phyloP scores from a whole-genome alignment of 2,113 vertebrate species.

The Cyphomyrus discorhynchus region DNA sequence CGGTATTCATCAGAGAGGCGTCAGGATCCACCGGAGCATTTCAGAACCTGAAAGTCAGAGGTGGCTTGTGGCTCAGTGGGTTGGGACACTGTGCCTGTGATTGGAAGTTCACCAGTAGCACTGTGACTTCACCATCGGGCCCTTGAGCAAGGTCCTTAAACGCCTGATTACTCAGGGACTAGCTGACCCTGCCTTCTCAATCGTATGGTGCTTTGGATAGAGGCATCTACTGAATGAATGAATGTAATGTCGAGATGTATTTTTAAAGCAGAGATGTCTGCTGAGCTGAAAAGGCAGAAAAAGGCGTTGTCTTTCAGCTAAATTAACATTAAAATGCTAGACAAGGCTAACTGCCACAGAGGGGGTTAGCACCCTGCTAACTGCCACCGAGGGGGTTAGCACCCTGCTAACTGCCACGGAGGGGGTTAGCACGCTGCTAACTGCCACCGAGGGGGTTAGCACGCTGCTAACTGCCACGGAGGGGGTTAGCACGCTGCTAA shows the following conservation, averaged over 20 bases:
- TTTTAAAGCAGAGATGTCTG: neutral
- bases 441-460: too few relatives aligned
- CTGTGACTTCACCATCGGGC: neutral
- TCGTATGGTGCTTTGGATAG: neutral
- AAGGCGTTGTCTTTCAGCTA: neutral
- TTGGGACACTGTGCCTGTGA: neutral
- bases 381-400: too few relatives aligned
- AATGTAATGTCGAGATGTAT: neutral
- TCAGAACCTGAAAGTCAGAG: neutral
- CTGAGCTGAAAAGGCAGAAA: neutral
- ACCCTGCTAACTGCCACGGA: too few relatives aligned
- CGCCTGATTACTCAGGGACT: neutral
- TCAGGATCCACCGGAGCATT: neutral
- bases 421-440: too few relatives aligned
- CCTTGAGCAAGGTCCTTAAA: neutral
- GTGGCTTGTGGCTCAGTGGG: neutral
- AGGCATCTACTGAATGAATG: neutral
- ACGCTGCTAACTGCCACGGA: too few relatives aligned
- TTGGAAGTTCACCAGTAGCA: neutral
- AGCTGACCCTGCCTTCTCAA: neutral
- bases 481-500: too few relatives aligned
- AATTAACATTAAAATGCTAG: neutral
- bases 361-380: too few relatives aligned
- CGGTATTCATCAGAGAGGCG: neutral
- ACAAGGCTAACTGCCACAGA: neutral